Conservation (phyloP, 1,140 invertebrate species). For the Panulirus ornatus region DNA sequence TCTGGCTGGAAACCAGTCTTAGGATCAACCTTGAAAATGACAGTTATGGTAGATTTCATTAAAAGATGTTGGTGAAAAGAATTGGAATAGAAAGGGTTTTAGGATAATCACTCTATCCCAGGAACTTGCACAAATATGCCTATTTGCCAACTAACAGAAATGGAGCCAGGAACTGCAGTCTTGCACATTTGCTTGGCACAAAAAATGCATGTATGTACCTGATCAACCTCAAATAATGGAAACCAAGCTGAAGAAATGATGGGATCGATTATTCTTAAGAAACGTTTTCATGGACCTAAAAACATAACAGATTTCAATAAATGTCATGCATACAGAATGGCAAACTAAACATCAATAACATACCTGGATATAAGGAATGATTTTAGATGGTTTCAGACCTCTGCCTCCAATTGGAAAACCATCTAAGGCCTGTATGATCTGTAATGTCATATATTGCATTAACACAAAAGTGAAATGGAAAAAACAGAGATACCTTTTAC, state of each 20-base stretch:
- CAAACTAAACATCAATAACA: background rate
- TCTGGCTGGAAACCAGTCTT: background rate
- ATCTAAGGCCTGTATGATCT: background rate
- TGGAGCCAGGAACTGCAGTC: too few species aligned
- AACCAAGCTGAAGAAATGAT: background rate
- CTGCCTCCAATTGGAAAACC: conserved; percentile 11
- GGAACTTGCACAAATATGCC: too few species aligned
- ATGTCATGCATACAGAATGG: background rate
- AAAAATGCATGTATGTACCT: background rate
- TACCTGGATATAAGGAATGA: background rate
- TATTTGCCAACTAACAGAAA: too few species aligned
- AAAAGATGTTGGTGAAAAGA: too few species aligned
- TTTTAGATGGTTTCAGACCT: background rate
- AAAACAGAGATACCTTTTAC: too few species aligned
- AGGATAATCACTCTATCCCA: background rate
- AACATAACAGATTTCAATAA: background rate
- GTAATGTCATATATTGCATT: background rate
- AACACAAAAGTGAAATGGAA: too few species aligned
- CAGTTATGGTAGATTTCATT: too few species aligned
- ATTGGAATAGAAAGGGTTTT: too few species aligned
- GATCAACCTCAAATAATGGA: too few species aligned
- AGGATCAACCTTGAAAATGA: background rate
- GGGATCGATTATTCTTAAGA: background rate
- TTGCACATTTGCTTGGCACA: background rate
- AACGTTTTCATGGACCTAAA: background rate